Evolutionary conservation across 2,113 vertebrate species (phyloP).

Genomic region (Rhizomys pruinosus): DNA sequence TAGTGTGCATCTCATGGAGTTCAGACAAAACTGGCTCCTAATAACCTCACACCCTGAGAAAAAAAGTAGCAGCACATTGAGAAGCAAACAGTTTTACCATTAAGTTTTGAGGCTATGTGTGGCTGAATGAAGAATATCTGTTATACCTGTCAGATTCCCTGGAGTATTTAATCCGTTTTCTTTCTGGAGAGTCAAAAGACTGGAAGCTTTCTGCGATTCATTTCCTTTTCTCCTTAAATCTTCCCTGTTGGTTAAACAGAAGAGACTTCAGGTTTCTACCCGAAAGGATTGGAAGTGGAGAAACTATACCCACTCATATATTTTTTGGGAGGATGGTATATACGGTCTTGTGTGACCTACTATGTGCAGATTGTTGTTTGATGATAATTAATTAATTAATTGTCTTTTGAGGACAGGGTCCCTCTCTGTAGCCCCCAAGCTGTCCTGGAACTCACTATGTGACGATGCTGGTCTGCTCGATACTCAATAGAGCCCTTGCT

Average conservation of each 20-base stretch:
- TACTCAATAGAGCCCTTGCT: too few species aligned
- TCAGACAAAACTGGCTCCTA: background rate
- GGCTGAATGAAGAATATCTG: background rate
- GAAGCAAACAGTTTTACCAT: background rate
- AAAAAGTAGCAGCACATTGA: background rate
- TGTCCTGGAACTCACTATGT: too few species aligned
- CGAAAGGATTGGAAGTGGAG: background rate
- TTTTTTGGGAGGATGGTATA: background rate
- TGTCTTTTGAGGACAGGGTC: too few species aligned
- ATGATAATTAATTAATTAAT: too few species aligned
- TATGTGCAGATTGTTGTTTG: too few species aligned
- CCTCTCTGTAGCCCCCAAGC: too few species aligned
- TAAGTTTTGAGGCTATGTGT: background rate
- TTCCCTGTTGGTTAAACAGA: conserved; percentile 84
- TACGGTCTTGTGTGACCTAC: background rate
- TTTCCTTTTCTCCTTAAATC: conserved; percentile 87
- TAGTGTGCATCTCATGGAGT: background rate
- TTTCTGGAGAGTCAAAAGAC: conserved; percentile 87
- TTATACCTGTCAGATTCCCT: conserved; percentile 85
- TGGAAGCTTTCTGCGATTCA: conserved; percentile 86
- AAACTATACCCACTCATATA: background rate
- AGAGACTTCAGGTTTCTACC: background rate
- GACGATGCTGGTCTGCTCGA: too few species aligned
- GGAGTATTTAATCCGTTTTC: conserved; percentile 85
- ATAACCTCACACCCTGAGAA: background rate